Percentiles rank a stretch among this genome's conserved stretches.
phyloP scores from a whole-genome alignment of 92 coral and sea anemone genomes.

The Actinostola sp. region DNA sequence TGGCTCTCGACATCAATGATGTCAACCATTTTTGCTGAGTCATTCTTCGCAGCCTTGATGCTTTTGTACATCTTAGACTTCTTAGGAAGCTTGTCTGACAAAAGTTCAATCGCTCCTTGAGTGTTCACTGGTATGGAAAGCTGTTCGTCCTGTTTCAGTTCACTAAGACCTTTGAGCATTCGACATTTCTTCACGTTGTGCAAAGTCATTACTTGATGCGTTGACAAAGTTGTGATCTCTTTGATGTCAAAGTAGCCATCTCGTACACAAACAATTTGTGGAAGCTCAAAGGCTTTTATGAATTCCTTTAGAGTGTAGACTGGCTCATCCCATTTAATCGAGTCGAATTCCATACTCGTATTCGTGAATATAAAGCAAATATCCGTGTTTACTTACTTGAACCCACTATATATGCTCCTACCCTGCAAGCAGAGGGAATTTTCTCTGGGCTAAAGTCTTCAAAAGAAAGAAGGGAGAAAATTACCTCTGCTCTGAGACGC shows the following conservation, averaged over 20 bases:
- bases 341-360: no score
- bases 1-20: conserved; percentile 5
- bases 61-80: conserved; percentile 32
- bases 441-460: no score
- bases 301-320: conserved; percentile 27
- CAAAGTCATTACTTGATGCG: conserved; percentile 22
- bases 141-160: not conserved
- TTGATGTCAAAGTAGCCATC: conserved; percentile 35
- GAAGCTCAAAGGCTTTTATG: not conserved
- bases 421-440: no score
- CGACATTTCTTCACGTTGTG: conserved; percentile 18
- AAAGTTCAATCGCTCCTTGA: conserved; percentile 6
- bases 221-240: conserved; percentile 35
- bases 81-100: conserved; percentile 28
- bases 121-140: conserved; percentile 23
- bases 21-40: not conserved
- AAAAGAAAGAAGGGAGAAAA: no score
- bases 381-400: no score
- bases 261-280: conserved; percentile 41
- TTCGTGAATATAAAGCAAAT: no score
- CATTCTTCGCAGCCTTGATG: conserved; percentile 6
- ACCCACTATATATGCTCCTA: no score
- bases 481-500: no score
- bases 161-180: conserved; percentile 14
- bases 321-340: conserved; percentile 14